Evolutionary conservation across 2,888 invertebrate genomes (phyloP), one percentile per base, ranked within the genome.

Genomic region (Mechanitis messenoides): DNA sequence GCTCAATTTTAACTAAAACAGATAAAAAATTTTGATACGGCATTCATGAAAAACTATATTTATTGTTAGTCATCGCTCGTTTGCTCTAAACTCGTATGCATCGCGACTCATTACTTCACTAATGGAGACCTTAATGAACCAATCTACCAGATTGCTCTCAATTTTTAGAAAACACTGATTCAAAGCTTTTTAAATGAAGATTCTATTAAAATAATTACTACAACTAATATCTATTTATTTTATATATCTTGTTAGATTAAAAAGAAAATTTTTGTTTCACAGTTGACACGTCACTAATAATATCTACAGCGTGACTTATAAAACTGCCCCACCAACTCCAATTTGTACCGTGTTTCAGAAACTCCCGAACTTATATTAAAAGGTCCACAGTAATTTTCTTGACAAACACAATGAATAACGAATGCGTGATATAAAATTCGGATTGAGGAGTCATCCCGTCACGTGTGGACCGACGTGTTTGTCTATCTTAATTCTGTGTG

Each of bases 61-160:
- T 2, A 9, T 9, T 42, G 9, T 42, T 42, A 20, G 20, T 11
- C 6, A 42, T 2, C 74, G 77, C 80, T 61, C 79, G 86, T 83
- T 75, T 83, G 72, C 66, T 20, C 58, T 59, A 66, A 66, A 69
- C 69, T 73, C 71, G 75, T 81, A 79, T 88, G 85, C 86, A 89
- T 85, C 85, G 85, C 89, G 87, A 85, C 87, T 89, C 87, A 88
- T 88, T 87, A 88, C 87, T 88, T 74, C 79, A 81, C 86, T 87
- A 89, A 88, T 87, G 88, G 86, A 83, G 81, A 80, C 80, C 78
- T 81, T 87, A 87, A 88, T 89, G 87, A 88, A 86, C 87, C 87
- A 89, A 89, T 89, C 88, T 87, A 89, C 87, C 86, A 84, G 88
- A 88, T 88, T 89, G 89, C 87, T 84, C 86, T 85, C 80, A 87